Conservation (phyloP, 2,113 vertebrate genomes). For the Anarhynchus alexandrinus region DNA sequence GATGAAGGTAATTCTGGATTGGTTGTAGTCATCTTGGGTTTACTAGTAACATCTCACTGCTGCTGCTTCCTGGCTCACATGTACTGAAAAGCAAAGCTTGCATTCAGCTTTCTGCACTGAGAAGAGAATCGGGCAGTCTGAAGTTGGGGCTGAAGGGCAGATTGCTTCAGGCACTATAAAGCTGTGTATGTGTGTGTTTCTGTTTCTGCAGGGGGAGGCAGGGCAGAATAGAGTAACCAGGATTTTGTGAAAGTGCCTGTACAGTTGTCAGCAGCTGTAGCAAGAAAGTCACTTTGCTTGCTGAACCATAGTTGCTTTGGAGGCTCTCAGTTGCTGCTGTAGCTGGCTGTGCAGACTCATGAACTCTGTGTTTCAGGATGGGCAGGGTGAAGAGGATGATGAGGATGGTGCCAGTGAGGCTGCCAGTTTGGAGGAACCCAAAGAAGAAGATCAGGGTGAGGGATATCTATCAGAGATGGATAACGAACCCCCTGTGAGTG, state of each 20-base stretch:
- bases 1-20: slow-evolving; percentile 83
- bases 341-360: not conserved
- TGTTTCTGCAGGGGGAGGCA: not conserved
- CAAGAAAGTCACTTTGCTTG: not conserved
- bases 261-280: not conserved
- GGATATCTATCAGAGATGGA: slow-evolving; percentile 94
- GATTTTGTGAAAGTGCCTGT: not conserved
- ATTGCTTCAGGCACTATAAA: not conserved
- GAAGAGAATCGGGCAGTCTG: not conserved
- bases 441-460: slow-evolving; percentile 88
- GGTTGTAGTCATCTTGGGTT: not conserved
- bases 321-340: not conserved
- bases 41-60: not conserved
- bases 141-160: not conserved
- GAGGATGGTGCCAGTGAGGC: slow-evolving; percentile 94
- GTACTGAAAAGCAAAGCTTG: not conserved
- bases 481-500: slow-evolving; percentile 92
- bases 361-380: slow-evolving; percentile 77
- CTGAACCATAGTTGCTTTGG: not conserved
- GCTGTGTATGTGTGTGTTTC: not conserved
- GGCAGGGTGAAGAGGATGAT: slow-evolving; percentile 90
- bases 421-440: slow-evolving; percentile 91
- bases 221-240: not conserved
- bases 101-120: not conserved
- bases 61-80: not conserved